Percentiles rank a stretch among this genome's conserved stretches.
phyloP scores from a whole-genome alignment of 1,140 invertebrate species.

The Campoletis sonorensis region DNA sequence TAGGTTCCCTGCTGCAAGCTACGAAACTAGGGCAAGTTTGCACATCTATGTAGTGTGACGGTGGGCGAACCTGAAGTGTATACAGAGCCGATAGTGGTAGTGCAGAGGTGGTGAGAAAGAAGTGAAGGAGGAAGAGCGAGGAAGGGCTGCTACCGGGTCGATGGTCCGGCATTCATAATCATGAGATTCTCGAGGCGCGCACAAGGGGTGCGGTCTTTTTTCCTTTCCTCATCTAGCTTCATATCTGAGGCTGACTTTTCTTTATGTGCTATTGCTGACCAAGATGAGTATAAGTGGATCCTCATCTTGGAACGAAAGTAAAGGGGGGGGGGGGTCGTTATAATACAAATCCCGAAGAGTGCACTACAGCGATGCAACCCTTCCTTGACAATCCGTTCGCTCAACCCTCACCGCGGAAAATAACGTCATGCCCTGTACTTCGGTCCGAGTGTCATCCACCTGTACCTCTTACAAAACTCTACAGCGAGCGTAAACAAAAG shows the following conservation, averaged over 20 bases:
- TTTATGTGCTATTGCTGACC: slow-evolving; percentile 34
- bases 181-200: slow-evolving; percentile 42
- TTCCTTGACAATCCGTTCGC: slow-evolving; percentile 16
- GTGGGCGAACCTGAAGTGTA: slow-evolving; percentile 16
- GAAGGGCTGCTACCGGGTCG: slow-evolving; percentile 46
- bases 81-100: not conserved
- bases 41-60: slow-evolving; percentile 44
- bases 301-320: not conserved
- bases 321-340: slow-evolving; percentile 30
- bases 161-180: slow-evolving; percentile 61
- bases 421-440: slow-evolving; percentile 30
- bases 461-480: not conserved
- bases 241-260: slow-evolving; percentile 1
- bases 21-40: slow-evolving; percentile 57
- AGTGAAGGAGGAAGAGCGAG: slow-evolving; percentile 24
- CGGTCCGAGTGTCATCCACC: slow-evolving; percentile 8
- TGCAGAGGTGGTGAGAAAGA: not conserved
- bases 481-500: slow-evolving; percentile 56
- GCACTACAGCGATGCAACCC: slow-evolving; percentile 14
- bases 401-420: not conserved
- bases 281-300: not conserved
- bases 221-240: not conserved
- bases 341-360: slow-evolving; percentile 22
- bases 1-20: slow-evolving; percentile 38
- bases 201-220: slow-evolving; percentile 26